These are phyloP conservation scores for Poecilia gillii DNA, from an alignment of 2,797 vertebrate genomes.

Conservation along the genomic window DNA sequence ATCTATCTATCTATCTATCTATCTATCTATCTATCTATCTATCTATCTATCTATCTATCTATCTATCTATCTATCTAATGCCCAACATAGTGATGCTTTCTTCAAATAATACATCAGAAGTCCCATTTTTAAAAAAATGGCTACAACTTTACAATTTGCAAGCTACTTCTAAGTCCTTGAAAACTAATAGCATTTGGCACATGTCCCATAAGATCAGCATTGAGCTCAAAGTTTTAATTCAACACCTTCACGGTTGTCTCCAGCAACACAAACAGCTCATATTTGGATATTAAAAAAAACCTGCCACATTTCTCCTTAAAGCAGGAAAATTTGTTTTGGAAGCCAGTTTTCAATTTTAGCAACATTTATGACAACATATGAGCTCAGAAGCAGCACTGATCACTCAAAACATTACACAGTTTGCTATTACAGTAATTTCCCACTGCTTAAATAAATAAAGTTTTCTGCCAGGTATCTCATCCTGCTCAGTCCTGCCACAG, in stretches of 20 bases:
- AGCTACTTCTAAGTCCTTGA: constrained; percentile 49
- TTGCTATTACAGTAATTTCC: constrained; percentile 17
- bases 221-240: constrained; percentile 18
- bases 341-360: constrained; percentile 1
- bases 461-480: neutral
- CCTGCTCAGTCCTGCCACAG: neutral
- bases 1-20: constrained; percentile 4
- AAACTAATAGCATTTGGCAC: constrained; percentile 64
- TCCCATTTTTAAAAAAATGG: constrained; percentile 16
- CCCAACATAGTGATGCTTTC: constrained; percentile 68
- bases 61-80: neutral
- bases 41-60: neutral
- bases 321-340: constrained; percentile 3
- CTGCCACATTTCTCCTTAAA: neutral
- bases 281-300: neutral
- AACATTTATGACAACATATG: constrained; percentile 17
- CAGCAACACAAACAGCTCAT: constrained; percentile 21
- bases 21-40: constrained; percentile 1
- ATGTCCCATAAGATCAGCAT: constrained; percentile 44
- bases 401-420: constrained; percentile 16
- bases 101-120: constrained; percentile 50
- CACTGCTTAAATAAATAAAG: constrained; percentile 11
- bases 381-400: constrained; percentile 20
- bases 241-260: constrained; percentile 23
- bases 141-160: constrained; percentile 12